Evolutionary conservation across 1,140 invertebrate genomes (phyloP), one percentile per base, ranked within the genome.

Genomic region (Pseudomyrmex dendroicus): DNA sequence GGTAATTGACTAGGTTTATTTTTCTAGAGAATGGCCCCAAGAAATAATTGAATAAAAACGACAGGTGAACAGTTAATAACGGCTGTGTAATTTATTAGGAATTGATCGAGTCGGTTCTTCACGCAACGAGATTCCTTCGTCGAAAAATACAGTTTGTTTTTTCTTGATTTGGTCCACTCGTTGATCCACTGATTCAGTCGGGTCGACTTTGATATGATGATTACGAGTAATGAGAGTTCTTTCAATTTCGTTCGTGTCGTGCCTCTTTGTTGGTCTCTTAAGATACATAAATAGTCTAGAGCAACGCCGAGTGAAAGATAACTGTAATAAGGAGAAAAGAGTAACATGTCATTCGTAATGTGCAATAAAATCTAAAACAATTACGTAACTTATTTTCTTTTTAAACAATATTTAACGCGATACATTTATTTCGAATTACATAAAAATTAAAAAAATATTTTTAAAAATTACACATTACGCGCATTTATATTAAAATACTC

Each of bases 1-100:
- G 12, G 17, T 90, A 90, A 90, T 90, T 90, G 89, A 90, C 89
- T 90, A 83, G 35, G 85, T 78, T 61, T 61, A 54, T 2, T 50
- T 82, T 20, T 82, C 20, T 86, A 78, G 22, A 80, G 73, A 78
- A 74, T 89, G 88, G 85, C 84, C 87, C 85, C 77, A 73, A 73
- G 48, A 25, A 73, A 56, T 56, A 78, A 78, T 3, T 57, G 59
- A 63, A 2, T 86, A 86, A 70, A 44, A 20, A n/a, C 48, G 52
- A 35, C 35, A 35, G 35, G 0, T 35, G 35, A 35, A 35, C 35
- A 35, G 35, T 35, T 35, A 35, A 35, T 7, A 35, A 5, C 10
- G 25, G 7, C 2, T 10, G 63, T 77, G 62, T 22, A 54, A 35
- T 56, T 73, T 61, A 50, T 62, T 68, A 61, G 2, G 13, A 15